phyloP scores from a whole-genome alignment of 2,113 vertebrate genomes.

The Engystomops pustulosus region DNA sequence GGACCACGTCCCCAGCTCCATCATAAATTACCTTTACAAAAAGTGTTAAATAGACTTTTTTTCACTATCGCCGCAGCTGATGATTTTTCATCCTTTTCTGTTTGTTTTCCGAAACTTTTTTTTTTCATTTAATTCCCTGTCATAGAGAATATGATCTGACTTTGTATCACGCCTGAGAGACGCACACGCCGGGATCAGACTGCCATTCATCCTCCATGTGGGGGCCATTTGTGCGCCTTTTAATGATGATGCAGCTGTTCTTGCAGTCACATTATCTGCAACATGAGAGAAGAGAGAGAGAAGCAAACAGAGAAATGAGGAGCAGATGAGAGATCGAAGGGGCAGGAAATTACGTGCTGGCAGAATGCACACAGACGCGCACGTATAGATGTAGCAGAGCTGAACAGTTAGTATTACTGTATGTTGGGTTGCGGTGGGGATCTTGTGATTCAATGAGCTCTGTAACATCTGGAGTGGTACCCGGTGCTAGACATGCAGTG shows the following conservation, averaged over 20 bases:
- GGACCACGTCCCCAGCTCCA: too few relatives aligned
- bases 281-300: constrained; percentile 33
- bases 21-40: too few relatives aligned
- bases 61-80: too few relatives aligned
- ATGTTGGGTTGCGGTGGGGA: too few relatives aligned
- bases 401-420: not conserved
- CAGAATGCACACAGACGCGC: too few relatives aligned
- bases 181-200: not conserved
- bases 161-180: not conserved
- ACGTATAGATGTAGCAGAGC: not conserved
- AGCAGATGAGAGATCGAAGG: not conserved
- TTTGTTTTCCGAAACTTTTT: not conserved
- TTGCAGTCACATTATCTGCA: constrained; percentile 17
- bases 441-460: too few relatives aligned
- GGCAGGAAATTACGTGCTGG: too few relatives aligned
- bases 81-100: not conserved
- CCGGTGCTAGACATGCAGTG: not conserved
- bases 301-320: constrained; percentile 6
- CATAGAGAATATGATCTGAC: not conserved
- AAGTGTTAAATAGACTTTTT: too few relatives aligned
- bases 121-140: not conserved
- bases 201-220: not conserved
- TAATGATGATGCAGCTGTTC: constrained; percentile 27
- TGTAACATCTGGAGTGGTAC: not conserved
- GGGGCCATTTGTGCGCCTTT: not conserved